Percentiles rank a stretch among this genome's conserved stretches.
phyloP scores from a whole-genome alignment of 1,140 invertebrate genomes.

The Pseudomyrmex dendroicus region DNA sequence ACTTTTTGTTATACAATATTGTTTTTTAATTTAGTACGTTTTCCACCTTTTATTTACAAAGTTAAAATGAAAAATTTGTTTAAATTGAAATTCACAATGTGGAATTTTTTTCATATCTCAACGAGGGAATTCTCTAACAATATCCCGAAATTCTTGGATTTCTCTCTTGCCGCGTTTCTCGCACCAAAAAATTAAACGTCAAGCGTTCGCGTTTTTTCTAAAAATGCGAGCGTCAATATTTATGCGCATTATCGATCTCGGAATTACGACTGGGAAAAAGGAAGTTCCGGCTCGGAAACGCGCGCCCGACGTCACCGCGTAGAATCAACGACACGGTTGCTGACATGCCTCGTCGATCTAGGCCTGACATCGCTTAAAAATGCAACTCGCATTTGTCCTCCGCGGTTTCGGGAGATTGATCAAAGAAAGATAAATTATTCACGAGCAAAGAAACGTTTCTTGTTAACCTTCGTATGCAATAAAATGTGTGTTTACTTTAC shows the following conservation, averaged over 20 bases:
- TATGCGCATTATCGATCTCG: constrained; percentile 38
- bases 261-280: constrained; percentile 19
- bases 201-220: constrained; percentile 4
- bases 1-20: not conserved
- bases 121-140: not conserved
- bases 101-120: not conserved
- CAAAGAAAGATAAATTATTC: constrained; percentile 35
- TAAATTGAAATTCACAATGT: too few species aligned
- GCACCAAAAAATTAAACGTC: constrained; percentile 24
- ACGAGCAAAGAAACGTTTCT: not conserved
- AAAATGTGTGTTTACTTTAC: not conserved
- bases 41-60: too few species aligned
- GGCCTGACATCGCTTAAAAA: constrained; percentile 2
- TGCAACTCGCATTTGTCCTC: not conserved
- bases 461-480: not conserved
- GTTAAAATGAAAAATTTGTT: too few species aligned
- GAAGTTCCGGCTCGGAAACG: constrained; percentile 8
- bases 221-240: constrained; percentile 32
- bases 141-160: not conserved
- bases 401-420: not conserved
- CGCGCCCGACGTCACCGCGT: constrained; percentile 6
- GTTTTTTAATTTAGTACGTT: too few species aligned
- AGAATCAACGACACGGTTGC: constrained; percentile 26
- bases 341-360: not conserved
- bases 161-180: not conserved